These are phyloP conservation scores for Sweltsa coloradensis DNA, from an alignment of 1,140 invertebrate species.

Conservation along the genomic window DNA sequence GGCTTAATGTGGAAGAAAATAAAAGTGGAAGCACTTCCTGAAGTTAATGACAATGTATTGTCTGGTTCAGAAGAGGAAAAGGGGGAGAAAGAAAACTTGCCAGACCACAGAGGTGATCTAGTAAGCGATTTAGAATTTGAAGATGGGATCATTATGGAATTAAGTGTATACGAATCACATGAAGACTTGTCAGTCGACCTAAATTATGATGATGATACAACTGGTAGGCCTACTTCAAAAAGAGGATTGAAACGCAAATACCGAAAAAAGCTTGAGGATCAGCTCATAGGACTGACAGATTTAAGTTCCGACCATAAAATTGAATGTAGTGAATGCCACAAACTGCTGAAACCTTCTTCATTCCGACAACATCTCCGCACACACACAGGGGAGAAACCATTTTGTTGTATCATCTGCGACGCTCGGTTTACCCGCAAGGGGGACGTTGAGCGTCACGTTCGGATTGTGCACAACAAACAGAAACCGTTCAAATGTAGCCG, in stretches of 20 bases:
- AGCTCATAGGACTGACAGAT: slow-evolving; percentile 6
- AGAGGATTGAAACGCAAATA: slow-evolving; percentile 6
- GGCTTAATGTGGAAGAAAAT: slow-evolving; percentile 4
- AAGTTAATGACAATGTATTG: slow-evolving; percentile 1
- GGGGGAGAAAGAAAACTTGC: slow-evolving; percentile 11
- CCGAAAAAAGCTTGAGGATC: slow-evolving; percentile 1
- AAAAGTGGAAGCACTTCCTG: slow-evolving; percentile 2
- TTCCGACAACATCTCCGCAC: slow-evolving; percentile 41
- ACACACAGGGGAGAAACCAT: slow-evolving; percentile 65
- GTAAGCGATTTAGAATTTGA: slow-evolving; percentile 2
- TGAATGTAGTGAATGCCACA: slow-evolving; percentile 23
- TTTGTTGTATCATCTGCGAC: slow-evolving; percentile 52
- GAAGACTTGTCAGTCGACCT: too few species aligned
- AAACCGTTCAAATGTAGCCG: slow-evolving; percentile 17
- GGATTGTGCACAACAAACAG: slow-evolving; percentile 20
- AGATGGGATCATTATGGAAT: background rate
- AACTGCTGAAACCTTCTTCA: slow-evolving; percentile 23
- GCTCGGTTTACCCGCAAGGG: slow-evolving; percentile 24
- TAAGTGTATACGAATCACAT: background rate
- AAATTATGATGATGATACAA: too few species aligned
- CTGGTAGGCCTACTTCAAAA: too few species aligned
- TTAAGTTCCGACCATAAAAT: slow-evolving; percentile 14
- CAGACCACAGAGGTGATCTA: slow-evolving; percentile 1
- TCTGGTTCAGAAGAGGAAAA: slow-evolving; percentile 4
- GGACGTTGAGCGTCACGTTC: slow-evolving; percentile 22